Base-by-base conservation (phyloP, 2,797 vertebrate genomes). In the Gouania willdenowi region DNA sequence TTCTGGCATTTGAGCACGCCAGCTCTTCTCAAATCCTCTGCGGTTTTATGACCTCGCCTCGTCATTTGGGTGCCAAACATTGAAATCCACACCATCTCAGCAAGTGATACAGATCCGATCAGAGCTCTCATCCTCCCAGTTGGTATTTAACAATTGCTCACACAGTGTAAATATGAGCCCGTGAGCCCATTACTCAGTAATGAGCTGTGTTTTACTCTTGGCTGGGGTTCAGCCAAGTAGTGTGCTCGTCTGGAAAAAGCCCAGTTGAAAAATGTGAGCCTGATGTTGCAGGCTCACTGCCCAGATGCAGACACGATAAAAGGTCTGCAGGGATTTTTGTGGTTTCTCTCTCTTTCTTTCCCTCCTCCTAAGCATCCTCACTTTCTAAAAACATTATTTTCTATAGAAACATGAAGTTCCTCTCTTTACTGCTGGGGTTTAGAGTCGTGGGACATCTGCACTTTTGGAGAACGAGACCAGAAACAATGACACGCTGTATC, bases 291-390 rank as follows among this genome's bases (percentile, higher is more conserved):
- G 85, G 82, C 83, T 75, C 58, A 2, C 58, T 32, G 83, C 87
- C 87, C 86, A 88, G 84, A 88, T 79, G 74, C 66, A 78, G 76
- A 77, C 77, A 59, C 42, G 66, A 86, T 85, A 84, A 88, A 85
- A 65, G 69, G 66, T 74, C 86, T 71, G 45, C 41, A 5, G 78
- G 73, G 81, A 86, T 77, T 81, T n/a, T 53, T 41, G 27, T 41
- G 35, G 48, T 12, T 29, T 10, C 32, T 19, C 10, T 31, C n/a
- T n/a, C n/a, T n/a, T n/a, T n/a, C 18, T 6, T 21, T 33, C 39
- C 8, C 19, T 4, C 25, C 35, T 17, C 35, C 29, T 40, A 41
- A 27, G 11, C 44, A 5, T 54, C 66, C 57, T 53, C 30, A 46
- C 54, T 60, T 61, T 19, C 51, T 24, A n/a, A n/a, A n/a, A n/a